Base-by-base conservation (phyloP, 1,140 invertebrate genomes). In the Bilobella aurantiaca region DNA sequence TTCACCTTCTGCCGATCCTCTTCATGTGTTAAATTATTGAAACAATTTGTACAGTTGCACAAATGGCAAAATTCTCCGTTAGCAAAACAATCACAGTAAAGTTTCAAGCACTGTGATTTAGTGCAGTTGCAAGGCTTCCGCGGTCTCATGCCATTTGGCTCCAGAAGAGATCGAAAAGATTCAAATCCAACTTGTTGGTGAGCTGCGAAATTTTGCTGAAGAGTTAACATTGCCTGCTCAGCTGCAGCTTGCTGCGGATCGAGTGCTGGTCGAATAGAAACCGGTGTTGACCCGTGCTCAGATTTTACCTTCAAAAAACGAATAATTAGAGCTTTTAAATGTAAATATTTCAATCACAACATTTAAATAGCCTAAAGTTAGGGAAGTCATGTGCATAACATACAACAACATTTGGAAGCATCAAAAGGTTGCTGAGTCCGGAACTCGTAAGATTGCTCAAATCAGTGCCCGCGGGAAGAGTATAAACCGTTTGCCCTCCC, bases 21-120 rank as follows among this genome's bases (percentile, higher is more conserved):
- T 78, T 99, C 96, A 76, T 97, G 91, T 42, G 93, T 87, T 47
- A 99, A 79, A 80, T 98, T 99, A 75, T 99, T 99, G 67, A 86
- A 93, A 78, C 97, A 99, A 79, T 96, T 96, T 76, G 88, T 92
- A 78, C 96, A 99, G 75, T 99, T 99, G 77, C 97, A 99, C 77
- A 91, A 87, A 75, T 93, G 87, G 81, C 96, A 99, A 78, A 99
- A 99, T 79, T 99, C 96, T 25, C 97, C 96, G 80, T 98, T 98
- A 0, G 96, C 96, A 83, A 99, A 99, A 78, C 97, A 99, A 77
- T 99, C 96, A 80, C 97, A 99, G 78, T 99, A 98, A 79, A 99
- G 79, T 81, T 99, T 99, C 29, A 99, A 82, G 77, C 96, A 99
- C 78, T 97, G 93, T 2, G 95, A 98, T 80, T 98, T 98, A 37